Evolutionary conservation across 2,888 invertebrate genomes (phyloP).

Genomic region (Caenorhabditis wallacei): DNA sequence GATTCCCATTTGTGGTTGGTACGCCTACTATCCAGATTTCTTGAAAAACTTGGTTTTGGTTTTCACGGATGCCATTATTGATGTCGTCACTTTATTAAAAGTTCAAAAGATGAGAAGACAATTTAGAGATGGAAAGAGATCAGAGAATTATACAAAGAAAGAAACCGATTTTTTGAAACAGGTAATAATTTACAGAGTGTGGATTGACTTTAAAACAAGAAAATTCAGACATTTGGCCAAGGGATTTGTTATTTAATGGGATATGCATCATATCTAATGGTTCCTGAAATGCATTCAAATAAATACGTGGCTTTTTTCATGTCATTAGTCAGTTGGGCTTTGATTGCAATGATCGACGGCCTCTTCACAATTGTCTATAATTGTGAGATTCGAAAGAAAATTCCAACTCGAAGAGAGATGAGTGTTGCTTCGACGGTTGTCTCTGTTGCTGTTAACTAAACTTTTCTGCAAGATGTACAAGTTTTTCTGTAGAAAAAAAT

Average conservation of each 20-base stretch:
- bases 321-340: conserved; percentile 41
- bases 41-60: conserved; percentile 38
- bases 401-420: not conserved
- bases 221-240: conserved; percentile 27
- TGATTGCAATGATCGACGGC: conserved; percentile 43
- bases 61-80: conserved; percentile 14
- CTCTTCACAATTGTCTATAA: conserved; percentile 50
- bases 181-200: conserved; percentile 3
- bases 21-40: conserved; percentile 28
- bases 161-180: conserved; percentile 54
- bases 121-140: conserved; percentile 26
- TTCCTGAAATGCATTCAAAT: conserved; percentile 45
- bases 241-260: conserved; percentile 35
- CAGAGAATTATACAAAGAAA: conserved; percentile 42
- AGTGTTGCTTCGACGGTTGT: conserved; percentile 21
- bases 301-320: conserved; percentile 54
- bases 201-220: not conserved
- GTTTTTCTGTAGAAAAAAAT: too few species aligned
- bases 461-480: not conserved
- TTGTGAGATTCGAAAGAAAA: conserved; percentile 25
- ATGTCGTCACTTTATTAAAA: conserved; percentile 35
- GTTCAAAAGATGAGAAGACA: conserved; percentile 38
- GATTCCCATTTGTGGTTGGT: conserved; percentile 27
- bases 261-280: conserved; percentile 35
- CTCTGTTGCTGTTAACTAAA: conserved; percentile 5